Percentiles rank a stretch among this genome's conserved stretches.
Conservation (phyloP, 2,797 vertebrate species). For the Spatula clypeata region DNA sequence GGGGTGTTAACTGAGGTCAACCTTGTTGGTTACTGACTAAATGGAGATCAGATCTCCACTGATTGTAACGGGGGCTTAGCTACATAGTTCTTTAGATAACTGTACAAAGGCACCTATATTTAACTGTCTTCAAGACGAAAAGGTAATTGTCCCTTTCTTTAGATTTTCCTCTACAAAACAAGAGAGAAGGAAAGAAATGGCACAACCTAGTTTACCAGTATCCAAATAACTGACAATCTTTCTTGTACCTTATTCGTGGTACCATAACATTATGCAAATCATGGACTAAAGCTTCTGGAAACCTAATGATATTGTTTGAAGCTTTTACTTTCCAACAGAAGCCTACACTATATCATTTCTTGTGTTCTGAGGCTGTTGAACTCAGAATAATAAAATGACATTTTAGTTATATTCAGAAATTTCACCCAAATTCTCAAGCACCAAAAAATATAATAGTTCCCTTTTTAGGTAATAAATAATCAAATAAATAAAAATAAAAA, state of each 20-base stretch:
- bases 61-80: neutral
- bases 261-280: neutral
- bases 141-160: neutral
- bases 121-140: neutral
- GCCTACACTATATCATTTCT: neutral
- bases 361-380: neutral
- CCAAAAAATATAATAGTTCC: neutral
- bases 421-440: slow-evolving; percentile 25
- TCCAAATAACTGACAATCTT: neutral
- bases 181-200: neutral
- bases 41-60: neutral
- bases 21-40: neutral
- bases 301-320: neutral
- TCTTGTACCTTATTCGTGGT: neutral
- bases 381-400: slow-evolving; percentile 17
- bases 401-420: slow-evolving; percentile 35
- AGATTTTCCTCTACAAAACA: neutral
- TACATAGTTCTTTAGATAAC: neutral
- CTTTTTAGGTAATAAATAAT: neutral
- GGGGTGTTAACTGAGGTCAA: neutral
- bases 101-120: neutral
- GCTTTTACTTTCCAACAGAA: neutral
- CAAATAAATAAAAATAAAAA: neutral
- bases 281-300: neutral
- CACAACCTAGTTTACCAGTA: neutral